These are phyloP conservation scores for Graptemys geographica DNA, from an alignment of 2,797 vertebrate genomes.

Conservation along the genomic window DNA sequence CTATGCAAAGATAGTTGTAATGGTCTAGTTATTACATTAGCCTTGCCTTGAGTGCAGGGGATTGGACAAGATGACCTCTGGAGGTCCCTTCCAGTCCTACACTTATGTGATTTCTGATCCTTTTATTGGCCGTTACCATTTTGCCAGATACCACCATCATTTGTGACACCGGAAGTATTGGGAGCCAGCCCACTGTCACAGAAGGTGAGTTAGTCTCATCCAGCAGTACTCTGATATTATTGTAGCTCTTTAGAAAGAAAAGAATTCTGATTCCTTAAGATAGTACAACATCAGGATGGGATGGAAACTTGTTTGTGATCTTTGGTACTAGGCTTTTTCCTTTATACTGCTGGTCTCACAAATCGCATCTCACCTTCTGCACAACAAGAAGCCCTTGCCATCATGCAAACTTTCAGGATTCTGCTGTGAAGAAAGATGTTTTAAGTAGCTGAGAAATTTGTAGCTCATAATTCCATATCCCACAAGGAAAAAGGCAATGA, in stretches of 20 bases:
- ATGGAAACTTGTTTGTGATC: not conserved
- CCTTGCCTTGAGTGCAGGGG: not conserved
- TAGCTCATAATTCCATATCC: not conserved
- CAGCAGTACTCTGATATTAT: not conserved
- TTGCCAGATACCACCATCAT: not conserved
- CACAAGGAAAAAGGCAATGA: not conserved
- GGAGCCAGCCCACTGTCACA: not conserved
- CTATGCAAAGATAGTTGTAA: not conserved
- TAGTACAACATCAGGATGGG: not conserved
- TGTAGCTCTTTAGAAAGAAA: fast-evolving
- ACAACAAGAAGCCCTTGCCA: not conserved
- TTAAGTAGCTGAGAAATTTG: not conserved
- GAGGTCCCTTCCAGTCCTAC: not conserved
- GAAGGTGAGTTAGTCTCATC: not conserved
- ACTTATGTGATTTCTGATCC: not conserved
- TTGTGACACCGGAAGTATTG: not conserved
- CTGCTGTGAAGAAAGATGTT: not conserved
- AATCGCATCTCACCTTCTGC: not conserved
- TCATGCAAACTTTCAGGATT: not conserved
- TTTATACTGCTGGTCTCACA: not conserved
- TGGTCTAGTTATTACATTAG: not conserved
- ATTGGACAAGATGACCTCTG: not conserved
- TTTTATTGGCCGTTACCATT: not conserved
- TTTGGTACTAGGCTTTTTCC: not conserved
- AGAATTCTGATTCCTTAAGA: not conserved